These are phyloP conservation scores for Anthopleura xanthogrammica DNA, from an alignment of 92 coral and sea anemone genomes.

Conservation along the genomic window DNA sequence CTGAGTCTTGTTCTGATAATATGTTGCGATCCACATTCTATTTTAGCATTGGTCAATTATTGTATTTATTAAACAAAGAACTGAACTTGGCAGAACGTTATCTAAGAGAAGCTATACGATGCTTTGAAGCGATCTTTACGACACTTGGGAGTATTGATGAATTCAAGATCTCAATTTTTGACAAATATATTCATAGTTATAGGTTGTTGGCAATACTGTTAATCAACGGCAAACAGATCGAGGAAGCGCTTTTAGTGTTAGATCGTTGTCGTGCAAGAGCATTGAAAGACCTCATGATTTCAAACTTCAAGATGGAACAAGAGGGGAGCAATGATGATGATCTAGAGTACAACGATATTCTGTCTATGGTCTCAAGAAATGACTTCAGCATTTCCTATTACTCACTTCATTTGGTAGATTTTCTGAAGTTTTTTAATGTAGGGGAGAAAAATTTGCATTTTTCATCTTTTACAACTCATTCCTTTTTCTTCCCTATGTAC, in stretches of 20 bases:
- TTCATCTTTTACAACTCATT: no score
- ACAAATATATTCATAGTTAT: not conserved
- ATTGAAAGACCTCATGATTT: not conserved
- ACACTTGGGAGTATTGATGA: not conserved
- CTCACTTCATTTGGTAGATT: no score
- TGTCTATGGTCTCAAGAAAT: no score
- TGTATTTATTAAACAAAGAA: not conserved
- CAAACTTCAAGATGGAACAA: not conserved
- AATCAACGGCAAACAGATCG: not conserved
- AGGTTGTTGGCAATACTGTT: not conserved
- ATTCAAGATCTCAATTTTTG: slow-evolving; percentile 4
- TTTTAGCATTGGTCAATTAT: not conserved
- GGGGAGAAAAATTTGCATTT: no score
- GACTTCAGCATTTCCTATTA: no score
- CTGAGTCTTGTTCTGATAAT: no score
- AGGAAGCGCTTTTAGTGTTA: not conserved
- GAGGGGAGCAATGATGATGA: not conserved
- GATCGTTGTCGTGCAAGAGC: not conserved
- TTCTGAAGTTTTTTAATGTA: no score
- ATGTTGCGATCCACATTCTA: no score
- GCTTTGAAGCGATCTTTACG: not conserved
- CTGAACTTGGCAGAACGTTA: not conserved
- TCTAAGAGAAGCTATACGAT: slow-evolving; percentile 11
- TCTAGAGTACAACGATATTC: no score
- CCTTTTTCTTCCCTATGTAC: no score